These are phyloP conservation scores for Tragulus kanchil DNA, from an alignment of 2,113 vertebrate species.

Conservation along the genomic window DNA sequence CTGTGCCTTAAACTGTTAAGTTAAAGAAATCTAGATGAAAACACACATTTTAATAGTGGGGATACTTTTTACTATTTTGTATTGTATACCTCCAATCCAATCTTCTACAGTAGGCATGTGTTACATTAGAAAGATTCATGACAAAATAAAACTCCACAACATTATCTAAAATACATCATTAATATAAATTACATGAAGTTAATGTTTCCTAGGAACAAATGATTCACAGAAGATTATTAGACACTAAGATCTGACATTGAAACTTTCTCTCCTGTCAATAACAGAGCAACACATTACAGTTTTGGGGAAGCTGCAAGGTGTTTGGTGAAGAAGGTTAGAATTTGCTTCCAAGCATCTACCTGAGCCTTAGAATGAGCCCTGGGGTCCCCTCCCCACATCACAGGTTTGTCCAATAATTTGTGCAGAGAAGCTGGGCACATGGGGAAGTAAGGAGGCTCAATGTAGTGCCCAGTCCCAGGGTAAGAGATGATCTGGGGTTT, in stretches of 20 bases:
- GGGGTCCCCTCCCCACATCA: slow-evolving; percentile 92
- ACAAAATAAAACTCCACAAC: slow-evolving; percentile 49
- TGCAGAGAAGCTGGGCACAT: slow-evolving; percentile 90
- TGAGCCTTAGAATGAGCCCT: slow-evolving; percentile 91
- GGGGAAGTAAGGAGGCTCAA: slow-evolving; percentile 93
- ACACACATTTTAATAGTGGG: background rate
- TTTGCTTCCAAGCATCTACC: slow-evolving; percentile 91
- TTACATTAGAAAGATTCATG: slow-evolving; percentile 34
- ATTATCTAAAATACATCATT: slow-evolving; percentile 13
- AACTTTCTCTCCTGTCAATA: background rate
- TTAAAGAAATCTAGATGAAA: background rate
- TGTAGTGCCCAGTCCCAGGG: slow-evolving; percentile 93
- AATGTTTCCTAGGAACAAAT: background rate
- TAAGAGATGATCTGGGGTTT: slow-evolving; percentile 90
- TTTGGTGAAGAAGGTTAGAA: slow-evolving; percentile 89
- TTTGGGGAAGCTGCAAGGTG: slow-evolving; percentile 84
- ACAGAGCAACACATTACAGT: slow-evolving; percentile 67
- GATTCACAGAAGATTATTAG: background rate
- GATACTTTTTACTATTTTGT: background rate
- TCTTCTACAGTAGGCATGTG: background rate
- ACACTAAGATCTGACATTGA: background rate
- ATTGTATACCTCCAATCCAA: background rate
- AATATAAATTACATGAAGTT: slow-evolving; percentile 15
- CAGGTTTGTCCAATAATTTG: slow-evolving; percentile 78
- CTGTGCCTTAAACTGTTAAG: background rate